These are phyloP conservation scores for Clanis bilineata DNA, from an alignment of 2,888 invertebrate genomes.

Conservation along the genomic window DNA sequence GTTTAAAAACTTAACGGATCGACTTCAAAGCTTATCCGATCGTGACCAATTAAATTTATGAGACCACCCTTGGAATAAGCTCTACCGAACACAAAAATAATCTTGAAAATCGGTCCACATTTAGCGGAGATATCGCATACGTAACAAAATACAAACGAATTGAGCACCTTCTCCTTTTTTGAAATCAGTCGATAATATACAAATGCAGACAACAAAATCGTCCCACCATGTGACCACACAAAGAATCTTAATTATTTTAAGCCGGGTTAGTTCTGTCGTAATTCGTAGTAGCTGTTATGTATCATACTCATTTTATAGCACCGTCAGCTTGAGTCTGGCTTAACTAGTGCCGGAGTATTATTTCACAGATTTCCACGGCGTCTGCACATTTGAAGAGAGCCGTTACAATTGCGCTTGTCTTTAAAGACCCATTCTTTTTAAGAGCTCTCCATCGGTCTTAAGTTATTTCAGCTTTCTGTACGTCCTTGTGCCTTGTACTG, in stretches of 20 bases:
- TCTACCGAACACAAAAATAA: too few relatives aligned
- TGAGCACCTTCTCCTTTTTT: too few relatives aligned
- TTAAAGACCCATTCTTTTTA: constrained; percentile 59
- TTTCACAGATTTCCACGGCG: constrained; percentile 70
- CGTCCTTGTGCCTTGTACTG: constrained; percentile 43
- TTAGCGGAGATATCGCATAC: too few relatives aligned
- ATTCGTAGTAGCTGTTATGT: constrained; percentile 65
- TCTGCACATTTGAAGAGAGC: constrained; percentile 60
- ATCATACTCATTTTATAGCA: constrained; percentile 72
- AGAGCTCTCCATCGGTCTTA: constrained; percentile 64
- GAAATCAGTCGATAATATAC: too few relatives aligned
- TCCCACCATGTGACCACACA: constrained; percentile 53
- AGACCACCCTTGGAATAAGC: too few relatives aligned
- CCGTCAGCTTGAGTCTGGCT: constrained; percentile 63
- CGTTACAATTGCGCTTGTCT: constrained; percentile 55
- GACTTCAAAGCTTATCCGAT: too few relatives aligned
- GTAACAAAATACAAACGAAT: too few relatives aligned
- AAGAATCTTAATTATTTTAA: constrained; percentile 79
- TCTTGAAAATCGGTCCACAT: too few relatives aligned
- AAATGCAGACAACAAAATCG: constrained; percentile 26
- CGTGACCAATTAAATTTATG: too few relatives aligned
- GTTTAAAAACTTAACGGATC: too few relatives aligned
- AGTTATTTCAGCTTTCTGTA: constrained; percentile 51
- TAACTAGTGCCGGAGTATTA: constrained; percentile 62
- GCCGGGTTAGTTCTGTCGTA: constrained; percentile 65